Percentiles rank a stretch among this genome's conserved stretches.
These are phyloP conservation scores for Calyptommatus sinebrachiatus DNA, from an alignment of 2,113 vertebrate genomes.

Conservation along the genomic window DNA sequence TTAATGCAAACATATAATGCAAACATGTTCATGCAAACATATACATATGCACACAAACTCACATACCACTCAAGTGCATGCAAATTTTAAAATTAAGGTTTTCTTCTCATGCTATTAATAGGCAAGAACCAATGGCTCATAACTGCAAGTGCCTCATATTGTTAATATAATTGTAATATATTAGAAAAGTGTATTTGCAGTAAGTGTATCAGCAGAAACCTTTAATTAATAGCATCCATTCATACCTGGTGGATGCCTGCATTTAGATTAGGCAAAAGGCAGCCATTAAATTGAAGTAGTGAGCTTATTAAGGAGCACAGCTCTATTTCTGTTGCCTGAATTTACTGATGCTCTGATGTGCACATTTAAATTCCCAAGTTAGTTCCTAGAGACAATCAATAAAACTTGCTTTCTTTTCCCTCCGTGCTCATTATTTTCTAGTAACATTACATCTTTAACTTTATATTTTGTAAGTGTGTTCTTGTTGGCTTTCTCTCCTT, in stretches of 20 bases:
- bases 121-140: constrained; percentile 19
- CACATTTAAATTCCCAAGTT: neutral
- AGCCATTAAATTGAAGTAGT: constrained; percentile 44
- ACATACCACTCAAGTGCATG: neutral
- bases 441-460: constrained; percentile 18
- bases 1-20: too few relatives aligned
- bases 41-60: neutral
- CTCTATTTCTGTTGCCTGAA: constrained; percentile 48
- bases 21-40: too few relatives aligned
- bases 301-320: constrained; percentile 43
- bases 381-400: neutral
- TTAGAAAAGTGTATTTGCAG: constrained; percentile 43
- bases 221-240: constrained; percentile 50
- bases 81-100: neutral
- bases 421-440: neutral
- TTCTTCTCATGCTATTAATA: constrained; percentile 24
- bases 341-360: constrained; percentile 35
- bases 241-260: constrained; percentile 31
- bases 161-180: constrained; percentile 51
- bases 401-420: neutral
- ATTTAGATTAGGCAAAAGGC: constrained; percentile 49
- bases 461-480: neutral
- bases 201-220: constrained; percentile 32
- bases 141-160: constrained; percentile 34
- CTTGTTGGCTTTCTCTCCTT: neutral